Conservation (phyloP, 2,888 invertebrate genomes). For the Leptura quadrifasciata region DNA sequence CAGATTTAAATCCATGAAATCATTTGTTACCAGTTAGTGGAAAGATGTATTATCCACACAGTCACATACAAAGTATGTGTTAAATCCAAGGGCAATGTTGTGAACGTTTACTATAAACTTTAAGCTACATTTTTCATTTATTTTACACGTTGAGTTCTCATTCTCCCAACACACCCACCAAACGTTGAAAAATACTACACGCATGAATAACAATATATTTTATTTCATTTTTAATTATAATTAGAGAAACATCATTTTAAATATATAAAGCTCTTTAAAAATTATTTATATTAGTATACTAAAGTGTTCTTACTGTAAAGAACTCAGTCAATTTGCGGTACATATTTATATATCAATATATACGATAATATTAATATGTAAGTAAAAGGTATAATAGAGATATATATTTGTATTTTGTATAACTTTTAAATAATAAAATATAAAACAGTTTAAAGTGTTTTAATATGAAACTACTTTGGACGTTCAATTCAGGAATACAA, state of each 20-base stretch:
- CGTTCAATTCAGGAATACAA: slow-evolving; percentile 12
- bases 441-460: slow-evolving; percentile 18
- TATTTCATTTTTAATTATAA: slow-evolving; percentile 47
- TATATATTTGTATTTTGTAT: slow-evolving; percentile 26
- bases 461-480: slow-evolving; percentile 14
- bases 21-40: too few relatives aligned
- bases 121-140: too few relatives aligned
- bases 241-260: slow-evolving; percentile 45
- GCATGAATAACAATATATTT: slow-evolving; percentile 50
- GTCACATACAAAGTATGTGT: too few relatives aligned
- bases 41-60: too few relatives aligned
- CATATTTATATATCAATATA: slow-evolving; percentile 40
- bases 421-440: slow-evolving; percentile 23
- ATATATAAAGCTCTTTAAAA: slow-evolving; percentile 49
- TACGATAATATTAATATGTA: slow-evolving; percentile 30
- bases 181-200: neutral
- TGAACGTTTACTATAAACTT: too few relatives aligned
- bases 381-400: slow-evolving; percentile 28
- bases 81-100: too few relatives aligned
- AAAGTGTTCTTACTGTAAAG: slow-evolving; percentile 45
- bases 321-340: slow-evolving; percentile 48
- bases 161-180: too few relatives aligned
- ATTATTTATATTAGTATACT: slow-evolving; percentile 50
- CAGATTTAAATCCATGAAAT: too few relatives aligned
- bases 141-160: too few relatives aligned